A percentile compares a stretch with the other conserved stretches of the same genome.
These are phyloP conservation scores for Pachypeltis micranthus DNA, from an alignment of 1,140 invertebrate genomes.

Conservation along the genomic window DNA sequence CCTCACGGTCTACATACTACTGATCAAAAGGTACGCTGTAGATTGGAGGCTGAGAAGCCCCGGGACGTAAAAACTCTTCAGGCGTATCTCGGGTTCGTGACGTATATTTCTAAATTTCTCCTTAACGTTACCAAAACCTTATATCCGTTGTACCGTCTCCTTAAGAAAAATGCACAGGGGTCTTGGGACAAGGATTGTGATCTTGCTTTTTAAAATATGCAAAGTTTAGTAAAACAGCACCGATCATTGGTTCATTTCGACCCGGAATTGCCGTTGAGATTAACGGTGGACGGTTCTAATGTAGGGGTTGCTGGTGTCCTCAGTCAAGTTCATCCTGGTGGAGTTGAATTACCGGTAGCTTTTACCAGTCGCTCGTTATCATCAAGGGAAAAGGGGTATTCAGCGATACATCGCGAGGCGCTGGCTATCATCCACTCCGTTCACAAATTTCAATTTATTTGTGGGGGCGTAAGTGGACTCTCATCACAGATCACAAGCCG, in stretches of 20 bases:
- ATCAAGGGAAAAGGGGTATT: background rate
- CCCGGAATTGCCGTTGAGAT: background rate
- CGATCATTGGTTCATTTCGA: background rate
- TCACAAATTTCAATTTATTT: slow-evolving; percentile 27
- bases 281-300: background rate
- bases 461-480: slow-evolving; percentile 31
- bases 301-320: background rate
- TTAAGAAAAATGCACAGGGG: background rate
- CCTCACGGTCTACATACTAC: background rate
- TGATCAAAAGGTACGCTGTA: too few relatives aligned
- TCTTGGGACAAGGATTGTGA: background rate
- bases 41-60: too few relatives aligned
- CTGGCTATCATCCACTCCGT: slow-evolving; percentile 27
- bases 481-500: slow-evolving; percentile 39
- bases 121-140: background rate
- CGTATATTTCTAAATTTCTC: slow-evolving; percentile 1
- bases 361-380: background rate
- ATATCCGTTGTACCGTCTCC: background rate
- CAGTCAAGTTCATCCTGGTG: background rate
- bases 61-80: slow-evolving; percentile 10
- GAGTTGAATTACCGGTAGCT: background rate
- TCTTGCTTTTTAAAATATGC: background rate
- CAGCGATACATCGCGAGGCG: slow-evolving; percentile 36
- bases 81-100: slow-evolving; percentile 12
- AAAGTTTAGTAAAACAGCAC: background rate